Percentiles rank a stretch among this genome's conserved stretches.
Conservation (phyloP, 2,888 invertebrate genomes). For the Stenolophus ochropezus region DNA sequence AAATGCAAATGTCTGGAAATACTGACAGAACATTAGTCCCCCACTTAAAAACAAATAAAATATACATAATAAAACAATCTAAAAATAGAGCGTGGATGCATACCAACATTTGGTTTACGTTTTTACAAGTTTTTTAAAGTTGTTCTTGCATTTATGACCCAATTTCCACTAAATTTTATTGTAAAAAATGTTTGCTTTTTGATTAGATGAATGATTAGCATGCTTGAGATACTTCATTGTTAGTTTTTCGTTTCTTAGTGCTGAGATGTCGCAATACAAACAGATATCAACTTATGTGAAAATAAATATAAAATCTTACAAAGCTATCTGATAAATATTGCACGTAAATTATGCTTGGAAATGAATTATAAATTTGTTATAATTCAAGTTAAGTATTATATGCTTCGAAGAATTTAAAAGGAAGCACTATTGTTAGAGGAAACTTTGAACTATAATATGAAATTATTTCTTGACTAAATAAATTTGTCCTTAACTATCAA, state of each 20-base stretch:
- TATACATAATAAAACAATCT: constrained; percentile 28
- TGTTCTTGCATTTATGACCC: constrained; percentile 13
- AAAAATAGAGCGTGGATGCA: constrained; percentile 16
- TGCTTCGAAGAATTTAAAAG: background rate
- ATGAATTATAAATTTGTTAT: too few species aligned
- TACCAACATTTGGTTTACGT: constrained; percentile 34
- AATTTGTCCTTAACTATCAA: background rate
- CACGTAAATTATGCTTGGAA: too few species aligned
- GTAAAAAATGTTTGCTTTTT: constrained; percentile 33
- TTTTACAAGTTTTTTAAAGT: constrained; percentile 15
- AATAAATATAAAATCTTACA: too few species aligned
- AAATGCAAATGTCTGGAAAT: constrained; percentile 32
- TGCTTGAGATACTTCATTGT: background rate
- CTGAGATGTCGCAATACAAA: background rate
- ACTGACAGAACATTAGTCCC: background rate
- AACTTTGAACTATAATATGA: background rate
- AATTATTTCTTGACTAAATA: background rate
- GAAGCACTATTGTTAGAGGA: background rate
- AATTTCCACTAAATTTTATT: constrained; percentile 25
- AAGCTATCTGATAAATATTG: too few species aligned
- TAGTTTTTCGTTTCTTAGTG: background rate
- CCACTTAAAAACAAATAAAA: constrained; percentile 29
- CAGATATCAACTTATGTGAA: too few species aligned
- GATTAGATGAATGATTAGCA: background rate
- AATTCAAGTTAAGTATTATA: background rate